Evolutionary conservation across 2,888 invertebrate species (phyloP), one percentile per base, ranked within the genome.

Genomic region (Luperina nickerlii): DNA sequence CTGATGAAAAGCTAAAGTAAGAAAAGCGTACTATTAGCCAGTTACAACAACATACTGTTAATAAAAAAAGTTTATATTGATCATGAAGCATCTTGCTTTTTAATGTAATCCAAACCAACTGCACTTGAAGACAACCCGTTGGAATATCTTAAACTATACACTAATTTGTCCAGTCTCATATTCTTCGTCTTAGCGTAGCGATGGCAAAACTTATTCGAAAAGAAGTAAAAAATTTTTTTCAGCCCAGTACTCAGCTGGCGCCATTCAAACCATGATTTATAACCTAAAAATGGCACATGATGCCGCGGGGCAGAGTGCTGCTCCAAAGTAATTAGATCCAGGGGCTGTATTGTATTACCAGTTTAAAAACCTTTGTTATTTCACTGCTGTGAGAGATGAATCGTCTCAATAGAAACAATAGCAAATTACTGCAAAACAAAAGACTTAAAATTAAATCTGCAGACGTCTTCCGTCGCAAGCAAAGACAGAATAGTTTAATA

Each of bases 401-500:
- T 82, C 76, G 74, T 78, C 77, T 81, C 74, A 86, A 88, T 81
- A 75, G 76, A 84, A 81, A 92, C 91, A 91, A 90, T 88, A 80
- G 88, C 81, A 83, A 90, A 90, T 84, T 81, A 69, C 80, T 87
- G 60, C 65, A 54, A 84, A 88, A 91, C 87, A 91, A 90, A 91
- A 90, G 87, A 73, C 75, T 82, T 80, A 66, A 86, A 90, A 90
- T 90, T 79, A 84, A 88, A 90, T 89, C 83, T 87, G 78, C 68
- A 86, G 83, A 81, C 74, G 73, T 81, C 70, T 88, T 84, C 88
- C 88, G 79, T 86, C 83, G 74, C 74, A 54, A 74, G 79, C 76
- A 87, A 85, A 82, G 77, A 87, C 77, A 57, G 54, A 83, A 89
- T 90, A 88, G 89, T 91, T 92, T 87, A 89, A 91, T 91, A 86